A percentile compares a stretch with the other conserved stretches of the same genome.
These are phyloP conservation scores for Balanococcus diminutus DNA, from an alignment of 2,888 invertebrate species.

Conservation along the genomic window DNA sequence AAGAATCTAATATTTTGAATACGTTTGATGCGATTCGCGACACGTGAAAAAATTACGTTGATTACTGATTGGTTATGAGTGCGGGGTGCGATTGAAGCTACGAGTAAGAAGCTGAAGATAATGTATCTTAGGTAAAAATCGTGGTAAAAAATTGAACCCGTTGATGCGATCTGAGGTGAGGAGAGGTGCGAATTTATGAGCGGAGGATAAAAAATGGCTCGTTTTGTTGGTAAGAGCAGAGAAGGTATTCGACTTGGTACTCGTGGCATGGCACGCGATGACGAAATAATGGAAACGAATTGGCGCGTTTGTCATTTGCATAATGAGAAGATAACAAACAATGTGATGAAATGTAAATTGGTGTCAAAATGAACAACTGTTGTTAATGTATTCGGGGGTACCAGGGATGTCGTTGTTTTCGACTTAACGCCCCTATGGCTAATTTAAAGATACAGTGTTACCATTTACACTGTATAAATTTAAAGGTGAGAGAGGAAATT, in stretches of 20 bases:
- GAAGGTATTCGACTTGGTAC: background rate
- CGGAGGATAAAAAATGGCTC: background rate
- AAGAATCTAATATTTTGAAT: no score
- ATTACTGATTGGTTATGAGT: no score
- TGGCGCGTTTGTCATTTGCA: conserved; percentile 45
- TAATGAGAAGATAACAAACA: conserved; percentile 52
- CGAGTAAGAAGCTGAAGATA: no score
- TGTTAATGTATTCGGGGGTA: conserved; percentile 50
- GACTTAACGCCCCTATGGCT: conserved; percentile 44
- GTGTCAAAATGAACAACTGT: conserved; percentile 53
- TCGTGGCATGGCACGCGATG: background rate
- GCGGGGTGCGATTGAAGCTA: no score
- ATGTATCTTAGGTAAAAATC: background rate
- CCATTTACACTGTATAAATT: conserved; percentile 44
- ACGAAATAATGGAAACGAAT: conserved; percentile 45
- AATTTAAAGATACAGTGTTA: conserved; percentile 53
- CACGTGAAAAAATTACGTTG: no score
- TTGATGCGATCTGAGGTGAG: no score
- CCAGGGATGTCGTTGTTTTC: background rate
- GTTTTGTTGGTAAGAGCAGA: background rate
- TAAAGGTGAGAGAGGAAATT: conserved; percentile 40
- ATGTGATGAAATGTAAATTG: conserved; percentile 53
- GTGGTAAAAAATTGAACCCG: background rate
- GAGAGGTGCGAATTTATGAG: background rate
- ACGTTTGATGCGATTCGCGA: no score